Evolutionary conservation across 2,888 invertebrate species (phyloP).

Genomic region (Cyclophora albipunctata): DNA sequence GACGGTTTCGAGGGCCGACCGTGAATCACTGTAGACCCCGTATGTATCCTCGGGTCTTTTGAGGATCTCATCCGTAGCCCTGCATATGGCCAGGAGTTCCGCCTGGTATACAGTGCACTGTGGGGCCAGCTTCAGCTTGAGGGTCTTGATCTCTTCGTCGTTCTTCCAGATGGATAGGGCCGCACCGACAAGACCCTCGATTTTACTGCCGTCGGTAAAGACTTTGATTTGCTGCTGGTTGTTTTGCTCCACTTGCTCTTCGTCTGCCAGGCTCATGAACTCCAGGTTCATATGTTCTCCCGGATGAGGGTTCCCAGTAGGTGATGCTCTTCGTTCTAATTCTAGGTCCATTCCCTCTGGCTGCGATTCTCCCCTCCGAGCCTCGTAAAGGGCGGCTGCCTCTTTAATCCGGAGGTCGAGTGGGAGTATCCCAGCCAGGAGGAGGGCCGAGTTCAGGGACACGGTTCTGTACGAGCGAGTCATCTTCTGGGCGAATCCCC

Average conservation of each 20-base stretch:
- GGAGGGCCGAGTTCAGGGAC: constrained; percentile 8
- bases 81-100: constrained; percentile 10
- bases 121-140: not conserved
- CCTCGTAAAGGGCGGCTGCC: constrained; percentile 11
- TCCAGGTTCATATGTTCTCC: not conserved
- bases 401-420: constrained; percentile 15
- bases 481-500: constrained; percentile 3
- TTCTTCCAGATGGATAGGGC: constrained; percentile 13
- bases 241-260: not conserved
- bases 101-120: constrained; percentile 16
- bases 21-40: constrained; percentile 9
- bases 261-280: constrained; percentile 4
- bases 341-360: constrained; percentile 8
- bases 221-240: not conserved
- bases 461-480: constrained; percentile 1
- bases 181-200: constrained; percentile 14
- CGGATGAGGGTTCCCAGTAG: constrained; percentile 8
- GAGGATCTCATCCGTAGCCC: not conserved
- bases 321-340: constrained; percentile 5
- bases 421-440: constrained; percentile 16
- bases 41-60: not conserved
- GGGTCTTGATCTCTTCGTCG: constrained; percentile 4
- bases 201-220: constrained; percentile 15
- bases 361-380: constrained; percentile 8
- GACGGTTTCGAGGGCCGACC: constrained; percentile 5